Evolutionary conservation across 2,888 invertebrate species (phyloP).

Genomic region (Lepidocyrtoides sp.): DNA sequence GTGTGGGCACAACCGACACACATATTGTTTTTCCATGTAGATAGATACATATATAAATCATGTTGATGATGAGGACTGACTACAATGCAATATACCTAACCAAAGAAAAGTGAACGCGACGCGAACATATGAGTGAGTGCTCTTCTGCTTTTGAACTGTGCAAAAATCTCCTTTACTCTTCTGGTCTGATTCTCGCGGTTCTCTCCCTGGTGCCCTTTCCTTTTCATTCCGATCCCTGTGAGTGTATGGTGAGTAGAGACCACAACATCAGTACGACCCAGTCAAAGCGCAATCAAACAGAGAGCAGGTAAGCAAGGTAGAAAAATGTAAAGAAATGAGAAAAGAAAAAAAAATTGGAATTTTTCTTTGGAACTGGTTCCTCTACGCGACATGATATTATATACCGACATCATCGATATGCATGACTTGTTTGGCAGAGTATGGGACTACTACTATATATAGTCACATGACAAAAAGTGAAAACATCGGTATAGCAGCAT

Average conservation of each 20-base stretch:
- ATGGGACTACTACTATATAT: too few relatives aligned
- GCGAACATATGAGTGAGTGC: constrained; percentile 16
- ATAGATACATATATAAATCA: not conserved
- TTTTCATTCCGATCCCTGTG: constrained; percentile 12
- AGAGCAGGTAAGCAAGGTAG: not conserved
- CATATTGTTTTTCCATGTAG: constrained; percentile 33
- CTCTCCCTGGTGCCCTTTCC: constrained; percentile 22
- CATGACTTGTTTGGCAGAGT: not conserved
- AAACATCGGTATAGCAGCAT: not conserved
- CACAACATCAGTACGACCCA: constrained; percentile 18
- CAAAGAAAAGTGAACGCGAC: not conserved
- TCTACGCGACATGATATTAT: not conserved
- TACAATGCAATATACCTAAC: not conserved
- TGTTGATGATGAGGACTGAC: constrained; percentile 23
- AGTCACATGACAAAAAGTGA: not conserved
- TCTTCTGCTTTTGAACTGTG: constrained; percentile 30
- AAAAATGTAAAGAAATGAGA: constrained; percentile 7
- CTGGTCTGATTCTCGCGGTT: not conserved
- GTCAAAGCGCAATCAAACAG: not conserved
- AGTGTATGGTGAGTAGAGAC: not conserved
- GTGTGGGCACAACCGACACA: not conserved
- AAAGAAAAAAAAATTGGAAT: not conserved
- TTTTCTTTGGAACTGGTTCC: not conserved
- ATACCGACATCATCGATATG: not conserved
- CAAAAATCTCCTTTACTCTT: constrained; percentile 43